Conservation (phyloP, 2,888 invertebrate species). For the Volucella inflata region DNA sequence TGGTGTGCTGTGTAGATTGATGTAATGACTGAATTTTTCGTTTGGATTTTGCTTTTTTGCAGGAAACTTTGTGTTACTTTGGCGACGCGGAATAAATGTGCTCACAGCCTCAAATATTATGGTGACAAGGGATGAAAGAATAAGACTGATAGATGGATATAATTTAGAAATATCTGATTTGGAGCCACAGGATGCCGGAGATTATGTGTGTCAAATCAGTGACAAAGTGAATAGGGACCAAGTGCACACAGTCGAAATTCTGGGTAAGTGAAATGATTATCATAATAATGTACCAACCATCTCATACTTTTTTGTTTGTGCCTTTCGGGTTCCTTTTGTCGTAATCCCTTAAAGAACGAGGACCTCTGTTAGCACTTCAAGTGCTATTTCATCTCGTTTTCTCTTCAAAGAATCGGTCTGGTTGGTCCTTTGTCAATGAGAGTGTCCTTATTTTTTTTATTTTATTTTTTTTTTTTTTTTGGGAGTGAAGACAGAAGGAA, state of each 20-base stretch:
- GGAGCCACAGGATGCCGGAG: constrained; percentile 87
- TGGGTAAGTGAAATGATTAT: constrained; percentile 82
- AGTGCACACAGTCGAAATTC: constrained; percentile 89
- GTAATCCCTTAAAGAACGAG: constrained; percentile 33
- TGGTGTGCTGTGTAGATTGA: too few species aligned
- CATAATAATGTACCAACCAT: constrained; percentile 40
- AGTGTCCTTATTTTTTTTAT: constrained; percentile 23
- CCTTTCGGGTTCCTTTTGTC: constrained; percentile 41
- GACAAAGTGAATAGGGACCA: constrained; percentile 88
- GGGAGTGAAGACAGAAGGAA: constrained; percentile 34
- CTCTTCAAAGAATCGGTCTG: not conserved
- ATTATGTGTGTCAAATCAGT: constrained; percentile 90
- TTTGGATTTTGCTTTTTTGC: constrained; percentile 71
- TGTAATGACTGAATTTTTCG: not conserved
- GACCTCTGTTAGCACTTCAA: constrained; percentile 46
- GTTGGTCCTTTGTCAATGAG: not conserved
- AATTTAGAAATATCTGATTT: constrained; percentile 89
- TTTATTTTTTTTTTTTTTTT: constrained; percentile 31
- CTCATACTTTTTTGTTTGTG: not conserved
- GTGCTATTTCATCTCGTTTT: constrained; percentile 2
- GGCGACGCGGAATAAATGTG: constrained; percentile 89
- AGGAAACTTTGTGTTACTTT: constrained; percentile 88
- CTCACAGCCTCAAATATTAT: constrained; percentile 89
- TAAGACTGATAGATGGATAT: constrained; percentile 88
- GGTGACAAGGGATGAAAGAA: constrained; percentile 88